Conservation (phyloP, 2,113 vertebrate species). For the Speoplatyrhinus poulsoni region DNA sequence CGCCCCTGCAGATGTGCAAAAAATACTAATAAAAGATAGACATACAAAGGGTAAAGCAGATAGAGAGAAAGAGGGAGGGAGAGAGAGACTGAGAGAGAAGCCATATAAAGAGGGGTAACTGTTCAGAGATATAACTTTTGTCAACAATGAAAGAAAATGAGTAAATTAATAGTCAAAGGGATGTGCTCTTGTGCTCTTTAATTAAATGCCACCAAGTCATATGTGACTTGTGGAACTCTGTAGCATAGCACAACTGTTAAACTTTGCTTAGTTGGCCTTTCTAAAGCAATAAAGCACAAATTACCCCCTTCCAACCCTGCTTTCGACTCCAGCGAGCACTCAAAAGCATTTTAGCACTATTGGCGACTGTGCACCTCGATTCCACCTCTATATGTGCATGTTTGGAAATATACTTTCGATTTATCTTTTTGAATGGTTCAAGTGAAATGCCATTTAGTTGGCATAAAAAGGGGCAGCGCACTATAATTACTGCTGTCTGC, state of each 20-base stretch:
- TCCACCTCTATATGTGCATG: too few relatives aligned
- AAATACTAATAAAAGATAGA: too few relatives aligned
- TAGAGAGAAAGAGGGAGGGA: not conserved
- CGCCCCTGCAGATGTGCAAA: too few relatives aligned
- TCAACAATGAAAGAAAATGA: not conserved
- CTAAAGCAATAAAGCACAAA: conserved; percentile 17
- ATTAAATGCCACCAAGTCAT: too few relatives aligned
- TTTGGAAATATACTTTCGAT: too few relatives aligned
- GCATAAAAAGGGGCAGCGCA: too few relatives aligned
- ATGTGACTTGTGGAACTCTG: too few relatives aligned
- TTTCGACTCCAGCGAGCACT: not conserved
- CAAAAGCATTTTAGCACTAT: conserved; percentile 2
- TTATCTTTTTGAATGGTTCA: too few relatives aligned
- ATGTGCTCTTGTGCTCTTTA: not conserved
- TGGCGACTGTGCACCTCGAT: not conserved
- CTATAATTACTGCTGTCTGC: too few relatives aligned
- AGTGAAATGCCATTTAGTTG: too few relatives aligned
- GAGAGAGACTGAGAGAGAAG: conserved; percentile 2
- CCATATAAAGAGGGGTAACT: not conserved
- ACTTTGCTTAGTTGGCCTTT: not conserved
- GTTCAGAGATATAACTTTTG: not conserved
- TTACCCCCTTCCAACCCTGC: conserved; percentile 12
- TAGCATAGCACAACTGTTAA: not conserved
- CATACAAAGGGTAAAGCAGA: not conserved
- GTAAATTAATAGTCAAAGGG: not conserved